phyloP scores from a whole-genome alignment of 1,140 invertebrate genomes.

The Drosophila carrolli region DNA sequence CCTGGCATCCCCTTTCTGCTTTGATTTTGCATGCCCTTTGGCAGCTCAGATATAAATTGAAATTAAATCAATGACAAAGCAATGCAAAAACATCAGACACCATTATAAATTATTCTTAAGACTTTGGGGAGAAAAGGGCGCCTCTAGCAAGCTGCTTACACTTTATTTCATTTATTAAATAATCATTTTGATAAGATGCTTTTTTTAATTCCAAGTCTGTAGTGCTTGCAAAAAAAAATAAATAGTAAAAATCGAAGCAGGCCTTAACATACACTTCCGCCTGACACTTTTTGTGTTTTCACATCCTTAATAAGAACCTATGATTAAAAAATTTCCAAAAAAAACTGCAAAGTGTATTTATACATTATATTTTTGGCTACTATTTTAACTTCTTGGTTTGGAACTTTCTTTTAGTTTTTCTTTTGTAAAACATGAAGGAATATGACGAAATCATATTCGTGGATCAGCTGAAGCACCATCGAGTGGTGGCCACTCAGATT shows the following conservation, averaged over 20 bases:
- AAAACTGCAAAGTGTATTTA: not conserved
- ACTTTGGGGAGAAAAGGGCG: not conserved
- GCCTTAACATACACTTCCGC: not conserved
- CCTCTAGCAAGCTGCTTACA: not conserved
- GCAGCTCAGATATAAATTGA: not conserved
- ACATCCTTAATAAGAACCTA: not conserved
- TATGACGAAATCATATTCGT: slow-evolving; percentile 13
- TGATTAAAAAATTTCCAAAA: not conserved
- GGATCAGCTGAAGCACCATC: slow-evolving; percentile 37
- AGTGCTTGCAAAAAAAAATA: too few species aligned
- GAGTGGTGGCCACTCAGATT: slow-evolving; percentile 1
- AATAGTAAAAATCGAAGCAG: not conserved
- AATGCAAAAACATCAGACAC: not conserved
- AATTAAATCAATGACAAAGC: not conserved
- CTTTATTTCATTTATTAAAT: too few species aligned
- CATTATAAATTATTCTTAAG: not conserved
- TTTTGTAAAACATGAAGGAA: not conserved
- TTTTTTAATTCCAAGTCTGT: too few species aligned
- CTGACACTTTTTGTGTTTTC: not conserved
- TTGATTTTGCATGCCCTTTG: not conserved
- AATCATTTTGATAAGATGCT: too few species aligned
- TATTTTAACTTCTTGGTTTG: too few species aligned
- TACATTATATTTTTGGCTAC: too few species aligned
- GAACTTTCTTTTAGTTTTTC: not conserved
- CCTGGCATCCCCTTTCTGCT: not conserved